Percentiles rank a stretch among this genome's conserved stretches.
These are phyloP conservation scores for Anarsia innoxiella DNA, from an alignment of 2,888 invertebrate genomes.

Conservation along the genomic window DNA sequence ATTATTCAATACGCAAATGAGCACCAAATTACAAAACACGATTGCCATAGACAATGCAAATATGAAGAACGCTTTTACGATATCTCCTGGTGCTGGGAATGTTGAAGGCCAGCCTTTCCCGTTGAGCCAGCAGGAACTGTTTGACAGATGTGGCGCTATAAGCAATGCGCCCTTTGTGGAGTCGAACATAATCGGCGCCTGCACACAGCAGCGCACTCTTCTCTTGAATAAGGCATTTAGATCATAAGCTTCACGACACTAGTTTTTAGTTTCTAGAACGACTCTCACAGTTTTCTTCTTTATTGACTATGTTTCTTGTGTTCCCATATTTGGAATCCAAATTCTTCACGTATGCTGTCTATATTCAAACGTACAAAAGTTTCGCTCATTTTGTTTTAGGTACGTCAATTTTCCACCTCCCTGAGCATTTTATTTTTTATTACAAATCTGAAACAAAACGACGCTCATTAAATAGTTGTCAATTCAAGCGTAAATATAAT, in stretches of 20 bases:
- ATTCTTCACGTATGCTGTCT: too few relatives aligned
- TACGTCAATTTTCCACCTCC: too few relatives aligned
- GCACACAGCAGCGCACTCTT: slow-evolving; percentile 56
- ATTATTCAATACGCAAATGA: slow-evolving; percentile 89
- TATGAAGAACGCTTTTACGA: slow-evolving; percentile 85
- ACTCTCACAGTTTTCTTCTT: slow-evolving; percentile 4
- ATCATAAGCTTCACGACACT: slow-evolving; percentile 46
- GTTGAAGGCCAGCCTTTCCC: slow-evolving; percentile 78
- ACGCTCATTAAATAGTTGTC: too few relatives aligned
- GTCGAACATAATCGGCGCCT: slow-evolving; percentile 77
- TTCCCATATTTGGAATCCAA: too few relatives aligned
- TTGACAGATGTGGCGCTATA: slow-evolving; percentile 86
- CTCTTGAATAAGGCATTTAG: slow-evolving; percentile 70
- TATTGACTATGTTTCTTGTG: slow-evolving; percentile 2
- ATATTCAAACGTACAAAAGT: slow-evolving; percentile 1
- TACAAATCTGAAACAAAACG: slow-evolving; percentile 15
- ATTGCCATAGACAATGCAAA: slow-evolving; percentile 85
- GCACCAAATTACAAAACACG: slow-evolving; percentile 84
- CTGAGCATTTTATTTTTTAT: too few relatives aligned
- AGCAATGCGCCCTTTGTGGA: slow-evolving; percentile 81
- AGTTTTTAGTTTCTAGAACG: slow-evolving; percentile 61
- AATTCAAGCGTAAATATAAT: too few relatives aligned
- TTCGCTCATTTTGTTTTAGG: too few relatives aligned
- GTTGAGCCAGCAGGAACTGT: slow-evolving; percentile 88
- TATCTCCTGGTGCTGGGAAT: slow-evolving; percentile 80